Evolutionary conservation across 1,140 invertebrate genomes (phyloP), one percentile per base, ranked within the genome.

Genomic region (Brachionus asplanchnoidis): DNA sequence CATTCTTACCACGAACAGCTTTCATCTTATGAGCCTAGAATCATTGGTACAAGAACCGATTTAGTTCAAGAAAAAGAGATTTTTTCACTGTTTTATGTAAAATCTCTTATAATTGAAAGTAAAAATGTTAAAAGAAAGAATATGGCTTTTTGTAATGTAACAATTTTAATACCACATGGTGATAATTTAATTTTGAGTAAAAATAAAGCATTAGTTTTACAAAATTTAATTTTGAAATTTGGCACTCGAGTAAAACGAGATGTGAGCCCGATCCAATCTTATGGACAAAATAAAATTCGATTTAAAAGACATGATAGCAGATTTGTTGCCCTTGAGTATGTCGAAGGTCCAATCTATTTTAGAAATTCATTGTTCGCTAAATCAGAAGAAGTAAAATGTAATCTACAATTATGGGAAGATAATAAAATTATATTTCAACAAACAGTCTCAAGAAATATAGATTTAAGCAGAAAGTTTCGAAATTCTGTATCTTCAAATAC

Each of bases 301-400:
- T 36, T 73, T 12, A 73, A 73, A 42, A 14, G 68, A 17, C 36
- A 73, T 11, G 40, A 40, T 17, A 20, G 12, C 9, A 40, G 7
- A 17, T 40, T 17, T 20, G n/a, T 73, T 17, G 36, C 40, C 9
- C 17, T 40, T 9, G 68, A 73, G 6, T 73, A 40, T 20, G 17
- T 20, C 23, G 68, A 73, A 40, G 68, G 68, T 40, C 68, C 68
- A 11, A 73, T 73, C 42, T 73, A 40, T n/a, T 73, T 73, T 42
- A 42, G 17, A 20, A 40, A 17, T 11, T 73, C 32, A 4, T 44
- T 17, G 17, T 40, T 73, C 1, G 17, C 17, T n/a, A 73, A 42
- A 42, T 42, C 28, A 20, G 68, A 42, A 42, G 20, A n/a, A 42
- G 17, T 73, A 17, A 73, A 40, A 17, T 73, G 68, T 73, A 7